Percentiles rank a stretch among this genome's conserved stretches.
These are phyloP conservation scores for Cydia splendana DNA, from an alignment of 1,140 invertebrate species.

Conservation along the genomic window DNA sequence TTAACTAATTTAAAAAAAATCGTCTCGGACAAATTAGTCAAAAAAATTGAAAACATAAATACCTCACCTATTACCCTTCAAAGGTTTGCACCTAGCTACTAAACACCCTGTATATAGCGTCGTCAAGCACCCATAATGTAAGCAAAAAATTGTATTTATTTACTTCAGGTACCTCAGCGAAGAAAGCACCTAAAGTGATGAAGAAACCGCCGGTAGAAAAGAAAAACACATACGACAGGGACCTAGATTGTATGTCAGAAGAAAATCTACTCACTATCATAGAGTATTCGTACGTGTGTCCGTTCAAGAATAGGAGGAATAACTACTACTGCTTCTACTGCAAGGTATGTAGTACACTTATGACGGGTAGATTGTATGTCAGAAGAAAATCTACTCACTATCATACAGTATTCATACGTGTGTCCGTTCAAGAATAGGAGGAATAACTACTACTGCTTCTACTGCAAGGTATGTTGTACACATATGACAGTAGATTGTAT, in stretches of 20 bases:
- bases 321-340: constrained; percentile 76
- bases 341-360: constrained; percentile 38
- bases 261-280: constrained; percentile 61
- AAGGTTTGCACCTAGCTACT: too few species aligned
- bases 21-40: too few species aligned
- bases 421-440: constrained; percentile 71
- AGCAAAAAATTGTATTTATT: not conserved
- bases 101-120: too few species aligned
- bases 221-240: constrained; percentile 64
- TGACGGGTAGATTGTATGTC: not conserved
- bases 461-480: constrained; percentile 52
- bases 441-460: constrained; percentile 76
- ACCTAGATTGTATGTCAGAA: constrained; percentile 70
- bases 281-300: constrained; percentile 46
- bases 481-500: not conserved
- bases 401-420: constrained; percentile 42
- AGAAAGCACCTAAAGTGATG: constrained; percentile 44
- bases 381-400: constrained; percentile 56
- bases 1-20: too few species aligned
- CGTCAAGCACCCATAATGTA: too few species aligned
- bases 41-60: too few species aligned
- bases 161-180: constrained; percentile 47
- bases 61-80: too few species aligned
- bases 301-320: constrained; percentile 71
- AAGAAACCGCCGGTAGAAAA: constrained; percentile 65